Conservation (phyloP, 2,797 vertebrate species). For the Anguilla obscura region DNA sequence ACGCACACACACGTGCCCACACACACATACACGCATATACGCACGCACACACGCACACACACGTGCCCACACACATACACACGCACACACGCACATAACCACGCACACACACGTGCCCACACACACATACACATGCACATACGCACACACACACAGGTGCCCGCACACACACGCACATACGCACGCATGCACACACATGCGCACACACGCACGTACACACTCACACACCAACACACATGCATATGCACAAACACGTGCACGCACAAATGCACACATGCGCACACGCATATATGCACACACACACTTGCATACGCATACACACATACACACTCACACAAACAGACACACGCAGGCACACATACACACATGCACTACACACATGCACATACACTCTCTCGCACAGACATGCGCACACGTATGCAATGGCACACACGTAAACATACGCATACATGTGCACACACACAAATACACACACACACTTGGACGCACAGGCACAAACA, state of each 20-base stretch:
- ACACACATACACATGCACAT: neutral
- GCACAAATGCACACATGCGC: neutral
- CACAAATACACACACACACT: constrained; percentile 1
- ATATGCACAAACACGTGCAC: neutral
- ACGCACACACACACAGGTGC: no score
- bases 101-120: neutral
- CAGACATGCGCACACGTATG: neutral
- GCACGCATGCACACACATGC: no score
- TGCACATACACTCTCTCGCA: neutral
- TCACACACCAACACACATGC: neutral
- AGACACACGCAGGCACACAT: neutral
- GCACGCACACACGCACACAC: no score
- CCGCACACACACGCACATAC: neutral
- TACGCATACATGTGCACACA: neutral
- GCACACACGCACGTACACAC: no score
- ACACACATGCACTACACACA: neutral
- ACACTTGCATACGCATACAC: neutral
- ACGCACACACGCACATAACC: no score
- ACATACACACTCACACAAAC: neutral
- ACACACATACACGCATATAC: no score
- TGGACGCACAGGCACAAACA: neutral
- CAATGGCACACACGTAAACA: neutral
- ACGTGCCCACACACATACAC: no score
- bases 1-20: neutral
- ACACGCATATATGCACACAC: neutral